phyloP scores from a whole-genome alignment of 2,888 invertebrate genomes.

The Atrina japonica region DNA sequence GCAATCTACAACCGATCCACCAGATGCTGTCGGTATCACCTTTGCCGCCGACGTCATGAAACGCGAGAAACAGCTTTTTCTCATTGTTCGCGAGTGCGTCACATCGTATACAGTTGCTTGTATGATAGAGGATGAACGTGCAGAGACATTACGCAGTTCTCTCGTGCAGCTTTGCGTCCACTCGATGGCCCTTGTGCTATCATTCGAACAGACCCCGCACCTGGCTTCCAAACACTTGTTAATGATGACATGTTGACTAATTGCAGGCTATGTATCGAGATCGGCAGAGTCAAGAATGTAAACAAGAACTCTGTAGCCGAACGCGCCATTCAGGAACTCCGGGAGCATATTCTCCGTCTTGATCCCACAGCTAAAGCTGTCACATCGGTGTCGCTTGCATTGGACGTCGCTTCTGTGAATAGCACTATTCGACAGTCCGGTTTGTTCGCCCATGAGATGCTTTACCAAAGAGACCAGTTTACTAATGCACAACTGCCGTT shows the following conservation, averaged over 20 bases:
- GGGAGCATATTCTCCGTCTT: constrained; percentile 1
- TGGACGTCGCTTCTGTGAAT: neutral
- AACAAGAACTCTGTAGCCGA: constrained; percentile 16
- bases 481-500: constrained; percentile 13
- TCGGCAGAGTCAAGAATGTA: constrained; percentile 13
- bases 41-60: constrained; percentile 51
- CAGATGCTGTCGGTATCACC: constrained; percentile 30
- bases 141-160: constrained; percentile 36
- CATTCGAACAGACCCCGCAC: constrained; percentile 12
- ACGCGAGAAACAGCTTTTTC: constrained; percentile 42
- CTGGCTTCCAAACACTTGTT: constrained; percentile 1
- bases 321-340: constrained; percentile 1
- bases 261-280: neutral
- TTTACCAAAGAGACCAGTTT: constrained; percentile 15
- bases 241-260: neutral
- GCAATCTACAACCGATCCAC: constrained; percentile 44
- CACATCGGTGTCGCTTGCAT: neutral
- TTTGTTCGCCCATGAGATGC: constrained; percentile 10
- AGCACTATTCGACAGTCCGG: constrained; percentile 1
- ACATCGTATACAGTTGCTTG: constrained; percentile 46
- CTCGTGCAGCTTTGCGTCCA: constrained; percentile 35
- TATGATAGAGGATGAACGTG: constrained; percentile 40
- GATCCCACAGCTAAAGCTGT: neutral
- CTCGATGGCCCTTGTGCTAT: constrained; percentile 14
- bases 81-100: constrained; percentile 47